A percentile compares a stretch with the other conserved stretches of the same genome.
Evolutionary conservation across 2,113 vertebrate species (phyloP).

Genomic region (Dicentrarchus labrax): DNA sequence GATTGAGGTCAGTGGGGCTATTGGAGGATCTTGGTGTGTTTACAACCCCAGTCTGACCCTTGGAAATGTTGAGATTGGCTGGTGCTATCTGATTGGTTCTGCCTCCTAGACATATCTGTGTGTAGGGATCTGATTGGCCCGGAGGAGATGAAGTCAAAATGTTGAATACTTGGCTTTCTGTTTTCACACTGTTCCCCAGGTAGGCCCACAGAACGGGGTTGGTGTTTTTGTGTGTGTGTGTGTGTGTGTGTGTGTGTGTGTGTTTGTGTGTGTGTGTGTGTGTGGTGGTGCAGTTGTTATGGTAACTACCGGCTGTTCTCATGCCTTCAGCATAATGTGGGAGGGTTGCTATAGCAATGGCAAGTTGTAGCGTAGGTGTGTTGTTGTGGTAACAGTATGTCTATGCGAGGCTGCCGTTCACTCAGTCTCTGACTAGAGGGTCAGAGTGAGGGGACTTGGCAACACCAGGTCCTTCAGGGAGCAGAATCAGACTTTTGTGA

Average conservation of each 20-base stretch:
- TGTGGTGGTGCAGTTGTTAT: constrained; percentile 53
- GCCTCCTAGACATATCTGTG: neutral
- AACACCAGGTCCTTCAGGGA: neutral
- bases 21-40: constrained; percentile 63
- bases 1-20: constrained; percentile 76
- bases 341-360: constrained; percentile 74
- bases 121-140: constrained; percentile 42
- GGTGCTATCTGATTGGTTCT: constrained; percentile 42
- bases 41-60: constrained; percentile 56
- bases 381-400: constrained; percentile 67
- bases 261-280: too few species aligned
- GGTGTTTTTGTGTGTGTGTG: neutral
- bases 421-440: constrained; percentile 50
- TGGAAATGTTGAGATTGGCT: constrained; percentile 46
- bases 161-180: constrained; percentile 20
- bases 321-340: constrained; percentile 65
- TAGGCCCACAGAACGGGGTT: constrained; percentile 14
- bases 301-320: constrained; percentile 67
- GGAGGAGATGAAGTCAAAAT: constrained; percentile 18
- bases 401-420: constrained; percentile 49
- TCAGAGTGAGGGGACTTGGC: constrained; percentile 18
- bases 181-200: constrained; percentile 6
- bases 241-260: too few species aligned
- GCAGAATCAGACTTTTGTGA: neutral
- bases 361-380: constrained; percentile 80